Evolutionary conservation across 2,888 invertebrate genomes (phyloP).

Genomic region (Stomorhina lunata): DNA sequence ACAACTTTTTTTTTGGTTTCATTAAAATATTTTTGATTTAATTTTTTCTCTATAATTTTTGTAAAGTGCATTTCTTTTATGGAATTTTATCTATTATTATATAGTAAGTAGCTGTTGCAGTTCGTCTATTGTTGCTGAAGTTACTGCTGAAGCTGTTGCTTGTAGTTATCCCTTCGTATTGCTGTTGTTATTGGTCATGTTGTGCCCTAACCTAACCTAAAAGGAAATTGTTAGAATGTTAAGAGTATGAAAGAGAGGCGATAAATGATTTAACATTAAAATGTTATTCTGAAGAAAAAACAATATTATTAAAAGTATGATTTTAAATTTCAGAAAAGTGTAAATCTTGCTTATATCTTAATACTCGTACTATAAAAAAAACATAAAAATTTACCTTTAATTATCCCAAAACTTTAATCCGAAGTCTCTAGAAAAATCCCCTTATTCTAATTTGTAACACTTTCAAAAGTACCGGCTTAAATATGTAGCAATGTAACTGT

Average conservation of each 20-base stretch:
- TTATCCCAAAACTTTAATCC: not conserved
- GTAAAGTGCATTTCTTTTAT: not conserved
- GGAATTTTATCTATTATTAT: too few species aligned
- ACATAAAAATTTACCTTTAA: not conserved
- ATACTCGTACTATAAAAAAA: not conserved
- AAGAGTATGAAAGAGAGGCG: conserved; percentile 1
- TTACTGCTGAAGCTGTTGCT: not conserved
- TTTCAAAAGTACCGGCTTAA: conserved; percentile 26
- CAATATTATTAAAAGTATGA: not conserved
- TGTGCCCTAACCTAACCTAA: conserved; percentile 68
- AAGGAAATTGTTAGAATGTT: conserved; percentile 59
- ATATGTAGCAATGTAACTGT: not conserved
- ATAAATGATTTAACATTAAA: not conserved
- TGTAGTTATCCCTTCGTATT: too few species aligned
- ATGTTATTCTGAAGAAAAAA: not conserved
- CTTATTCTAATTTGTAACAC: not conserved
- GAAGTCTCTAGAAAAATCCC: not conserved
- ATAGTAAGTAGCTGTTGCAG: not conserved
- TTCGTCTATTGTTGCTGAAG: not conserved
- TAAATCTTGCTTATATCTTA: not conserved
- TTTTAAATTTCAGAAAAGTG: not conserved
- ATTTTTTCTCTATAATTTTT: too few species aligned
- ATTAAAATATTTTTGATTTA: too few species aligned
- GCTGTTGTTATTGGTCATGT: too few species aligned
- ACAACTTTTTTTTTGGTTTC: too few species aligned